phyloP scores from a whole-genome alignment of 2,888 invertebrate genomes.

The Nysson spinosus region DNA sequence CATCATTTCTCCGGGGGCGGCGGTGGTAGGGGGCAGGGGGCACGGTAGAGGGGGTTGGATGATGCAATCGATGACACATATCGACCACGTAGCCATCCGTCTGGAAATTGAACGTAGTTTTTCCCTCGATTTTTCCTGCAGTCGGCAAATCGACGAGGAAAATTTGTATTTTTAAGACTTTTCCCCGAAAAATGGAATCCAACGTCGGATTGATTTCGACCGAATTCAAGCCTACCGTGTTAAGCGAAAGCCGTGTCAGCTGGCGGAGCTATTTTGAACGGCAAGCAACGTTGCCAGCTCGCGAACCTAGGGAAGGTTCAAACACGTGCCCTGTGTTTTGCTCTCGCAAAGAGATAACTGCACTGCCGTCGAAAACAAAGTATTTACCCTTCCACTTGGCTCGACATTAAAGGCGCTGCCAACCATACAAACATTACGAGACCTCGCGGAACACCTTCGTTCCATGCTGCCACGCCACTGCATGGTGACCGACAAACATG shows the following conservation, averaged over 20 bases:
- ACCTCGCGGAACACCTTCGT: background rate
- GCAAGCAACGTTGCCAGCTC: slow-evolving; percentile 63
- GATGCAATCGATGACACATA: slow-evolving; percentile 58
- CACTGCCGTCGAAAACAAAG: slow-evolving; percentile 36
- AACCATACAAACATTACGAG: background rate
- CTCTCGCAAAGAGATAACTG: slow-evolving; percentile 50
- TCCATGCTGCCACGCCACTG: too few species aligned
- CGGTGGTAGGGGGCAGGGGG: too few species aligned
- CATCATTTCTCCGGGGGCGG: too few species aligned
- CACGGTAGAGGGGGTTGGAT: too few species aligned
- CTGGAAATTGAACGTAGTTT: background rate
- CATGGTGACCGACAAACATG: too few species aligned
- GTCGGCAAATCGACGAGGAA: too few species aligned
- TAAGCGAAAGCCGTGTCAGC: slow-evolving; percentile 67
- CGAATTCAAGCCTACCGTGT: slow-evolving; percentile 37
- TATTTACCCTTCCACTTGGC: slow-evolving; percentile 16
- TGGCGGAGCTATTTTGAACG: slow-evolving; percentile 71
- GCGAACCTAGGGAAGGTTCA: slow-evolving; percentile 48
- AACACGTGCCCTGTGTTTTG: slow-evolving; percentile 59
- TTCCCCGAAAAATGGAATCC: background rate
- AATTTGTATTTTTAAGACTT: too few species aligned
- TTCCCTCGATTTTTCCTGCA: background rate
- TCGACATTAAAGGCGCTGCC: background rate
- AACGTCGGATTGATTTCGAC: slow-evolving; percentile 12
- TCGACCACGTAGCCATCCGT: slow-evolving; percentile 24